A percentile compares a stretch with the other conserved stretches of the same genome.
Conservation (phyloP, 2,888 invertebrate species). For the Callinectes sapidus region DNA sequence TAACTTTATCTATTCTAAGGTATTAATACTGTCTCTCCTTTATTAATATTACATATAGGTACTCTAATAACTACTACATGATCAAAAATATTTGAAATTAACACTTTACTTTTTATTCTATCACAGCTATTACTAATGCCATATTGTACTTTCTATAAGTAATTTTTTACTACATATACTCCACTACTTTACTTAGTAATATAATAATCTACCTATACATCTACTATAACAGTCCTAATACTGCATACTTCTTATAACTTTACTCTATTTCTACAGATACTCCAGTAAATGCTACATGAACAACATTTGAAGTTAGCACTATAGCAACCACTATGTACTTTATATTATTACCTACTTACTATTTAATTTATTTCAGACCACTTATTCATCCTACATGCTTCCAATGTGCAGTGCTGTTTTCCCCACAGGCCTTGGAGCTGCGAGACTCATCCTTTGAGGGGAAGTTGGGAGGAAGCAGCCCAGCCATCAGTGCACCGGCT, state of each 20-base stretch:
- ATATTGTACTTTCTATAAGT: too few relatives aligned
- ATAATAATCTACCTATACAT: too few relatives aligned
- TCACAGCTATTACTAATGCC: too few relatives aligned
- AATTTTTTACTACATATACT: too few relatives aligned
- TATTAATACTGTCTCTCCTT: too few relatives aligned
- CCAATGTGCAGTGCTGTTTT: constrained; percentile 44
- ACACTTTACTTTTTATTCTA: too few relatives aligned
- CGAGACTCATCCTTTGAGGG: constrained; percentile 65
- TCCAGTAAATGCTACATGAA: neutral
- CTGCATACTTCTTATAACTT: neutral
- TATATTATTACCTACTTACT: neutral
- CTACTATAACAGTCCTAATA: too few relatives aligned
- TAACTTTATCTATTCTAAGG: too few relatives aligned
- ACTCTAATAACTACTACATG: too few relatives aligned
- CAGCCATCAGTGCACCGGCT: constrained; percentile 37
- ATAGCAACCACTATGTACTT: neutral
- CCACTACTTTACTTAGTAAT: too few relatives aligned
- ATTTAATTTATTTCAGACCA: neutral
- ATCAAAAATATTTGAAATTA: too few relatives aligned
- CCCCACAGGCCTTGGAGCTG: constrained; percentile 64
- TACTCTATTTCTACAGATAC: neutral
- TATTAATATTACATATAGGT: too few relatives aligned
- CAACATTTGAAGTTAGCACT: neutral
- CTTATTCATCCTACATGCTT: neutral
- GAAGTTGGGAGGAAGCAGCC: constrained; percentile 49